A percentile compares a stretch with the other conserved stretches of the same genome.
Conservation (phyloP, 2,113 vertebrate genomes). For the Rhegmatorhina hoffmannsi region DNA sequence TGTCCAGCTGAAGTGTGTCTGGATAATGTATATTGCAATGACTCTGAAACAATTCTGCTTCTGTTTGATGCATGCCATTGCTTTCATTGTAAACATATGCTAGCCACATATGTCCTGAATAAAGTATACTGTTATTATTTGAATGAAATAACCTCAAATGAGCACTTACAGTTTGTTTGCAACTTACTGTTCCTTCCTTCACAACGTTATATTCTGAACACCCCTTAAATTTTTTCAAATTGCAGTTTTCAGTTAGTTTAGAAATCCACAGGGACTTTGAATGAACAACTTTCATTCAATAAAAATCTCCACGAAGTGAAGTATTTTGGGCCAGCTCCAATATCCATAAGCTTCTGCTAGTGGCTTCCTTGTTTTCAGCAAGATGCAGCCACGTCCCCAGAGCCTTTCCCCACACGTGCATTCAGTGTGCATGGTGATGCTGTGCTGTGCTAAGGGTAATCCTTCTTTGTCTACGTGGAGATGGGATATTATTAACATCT, state of each 20-base stretch:
- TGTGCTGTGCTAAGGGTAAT: neutral
- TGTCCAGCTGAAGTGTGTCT: neutral
- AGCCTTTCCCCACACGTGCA: neutral
- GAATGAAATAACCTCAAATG: neutral
- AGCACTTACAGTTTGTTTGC: neutral
- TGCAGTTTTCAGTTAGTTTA: neutral
- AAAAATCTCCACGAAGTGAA: neutral
- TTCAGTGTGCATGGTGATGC: accelerated
- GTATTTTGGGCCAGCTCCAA: neutral
- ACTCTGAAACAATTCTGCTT: slow-evolving; percentile 8
- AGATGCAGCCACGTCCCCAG: neutral
- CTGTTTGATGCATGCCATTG: neutral
- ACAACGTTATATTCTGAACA: neutral
- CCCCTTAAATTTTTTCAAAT: neutral
- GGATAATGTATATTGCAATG: neutral
- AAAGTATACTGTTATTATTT: neutral
- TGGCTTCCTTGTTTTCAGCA: neutral
- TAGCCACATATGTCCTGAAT: neutral
- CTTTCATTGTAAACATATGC: neutral
- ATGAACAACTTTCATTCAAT: slow-evolving; percentile 2
- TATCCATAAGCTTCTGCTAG: neutral
- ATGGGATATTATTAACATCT: neutral
- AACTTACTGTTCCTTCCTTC: neutral
- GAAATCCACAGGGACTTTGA: neutral
- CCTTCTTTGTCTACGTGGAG: accelerated